Evolutionary conservation across 2,113 vertebrate genomes (phyloP).

Genomic region (Verasper variegatus): DNA sequence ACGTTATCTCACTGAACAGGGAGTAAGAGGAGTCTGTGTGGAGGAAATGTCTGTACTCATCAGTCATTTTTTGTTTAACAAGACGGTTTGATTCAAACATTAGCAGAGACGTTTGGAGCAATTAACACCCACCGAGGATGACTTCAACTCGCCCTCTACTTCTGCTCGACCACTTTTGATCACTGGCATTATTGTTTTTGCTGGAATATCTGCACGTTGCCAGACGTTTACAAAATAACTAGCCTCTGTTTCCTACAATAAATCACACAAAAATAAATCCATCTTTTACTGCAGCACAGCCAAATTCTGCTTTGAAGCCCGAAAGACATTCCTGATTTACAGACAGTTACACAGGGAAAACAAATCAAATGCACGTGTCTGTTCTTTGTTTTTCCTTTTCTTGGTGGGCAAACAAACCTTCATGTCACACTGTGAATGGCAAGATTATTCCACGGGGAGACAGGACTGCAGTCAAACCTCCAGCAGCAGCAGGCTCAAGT

Average conservation of each 20-base stretch:
- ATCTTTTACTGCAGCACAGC: slow-evolving; percentile 12
- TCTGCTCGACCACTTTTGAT: slow-evolving; percentile 14
- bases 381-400: slow-evolving; percentile 9
- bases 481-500: slow-evolving; percentile 28
- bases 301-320: slow-evolving; percentile 2
- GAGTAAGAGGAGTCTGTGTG: slow-evolving; percentile 41
- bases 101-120: slow-evolving; percentile 24
- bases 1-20: slow-evolving; percentile 50
- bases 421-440: slow-evolving; percentile 8
- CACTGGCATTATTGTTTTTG: slow-evolving; percentile 21
- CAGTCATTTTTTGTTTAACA: slow-evolving; percentile 41
- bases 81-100: slow-evolving; percentile 15
- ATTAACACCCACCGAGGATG: slow-evolving; percentile 41
- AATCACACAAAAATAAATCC: slow-evolving; percentile 7
- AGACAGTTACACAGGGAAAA: not conserved
- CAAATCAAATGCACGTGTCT: not conserved
- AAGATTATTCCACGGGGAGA: slow-evolving; percentile 46
- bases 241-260: not conserved
- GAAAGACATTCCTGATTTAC: not conserved
- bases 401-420: slow-evolving; percentile 32
- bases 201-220: slow-evolving; percentile 4
- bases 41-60: slow-evolving; percentile 50
- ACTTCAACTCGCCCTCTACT: slow-evolving; percentile 19
- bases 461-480: slow-evolving; percentile 57
- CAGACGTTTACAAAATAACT: slow-evolving; percentile 13